Conservation (phyloP, 2,797 vertebrate species). For the Phoebastria nigripes region DNA sequence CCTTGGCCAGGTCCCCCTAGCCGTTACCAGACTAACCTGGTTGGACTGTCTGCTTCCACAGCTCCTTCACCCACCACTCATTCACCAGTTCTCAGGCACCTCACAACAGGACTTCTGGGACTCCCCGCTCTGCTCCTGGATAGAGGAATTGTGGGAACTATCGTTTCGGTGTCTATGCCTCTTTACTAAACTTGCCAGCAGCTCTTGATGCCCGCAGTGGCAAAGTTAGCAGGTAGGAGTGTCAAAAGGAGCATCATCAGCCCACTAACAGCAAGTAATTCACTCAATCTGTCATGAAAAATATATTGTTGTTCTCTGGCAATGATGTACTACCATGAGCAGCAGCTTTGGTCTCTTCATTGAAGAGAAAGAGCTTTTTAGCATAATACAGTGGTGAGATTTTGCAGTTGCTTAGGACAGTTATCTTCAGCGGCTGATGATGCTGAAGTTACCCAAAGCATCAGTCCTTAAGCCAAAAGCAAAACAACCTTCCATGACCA, state of each 20-base stretch:
- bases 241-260: not conserved
- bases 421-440: not conserved
- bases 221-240: not conserved
- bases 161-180: fast-evolving
- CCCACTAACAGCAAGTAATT: not conserved
- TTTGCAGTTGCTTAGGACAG: not conserved
- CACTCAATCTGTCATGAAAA: not conserved
- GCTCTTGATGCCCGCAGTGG: not conserved
- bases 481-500: not conserved
- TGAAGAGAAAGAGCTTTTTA: not conserved
- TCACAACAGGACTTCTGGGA: not conserved
- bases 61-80: not conserved
- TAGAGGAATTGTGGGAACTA: not conserved
- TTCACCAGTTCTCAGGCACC: not conserved
- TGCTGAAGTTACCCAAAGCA: not conserved
- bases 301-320: not conserved
- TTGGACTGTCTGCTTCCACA: not conserved
- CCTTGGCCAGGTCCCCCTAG: not conserved
- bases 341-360: not conserved
- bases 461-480: not conserved
- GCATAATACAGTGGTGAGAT: not conserved
- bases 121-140: not conserved
- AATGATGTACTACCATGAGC: not conserved
- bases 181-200: not conserved
- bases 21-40: not conserved